Evolutionary conservation across 2,113 vertebrate species (phyloP).

Genomic region (Todiramphus chloris): DNA sequence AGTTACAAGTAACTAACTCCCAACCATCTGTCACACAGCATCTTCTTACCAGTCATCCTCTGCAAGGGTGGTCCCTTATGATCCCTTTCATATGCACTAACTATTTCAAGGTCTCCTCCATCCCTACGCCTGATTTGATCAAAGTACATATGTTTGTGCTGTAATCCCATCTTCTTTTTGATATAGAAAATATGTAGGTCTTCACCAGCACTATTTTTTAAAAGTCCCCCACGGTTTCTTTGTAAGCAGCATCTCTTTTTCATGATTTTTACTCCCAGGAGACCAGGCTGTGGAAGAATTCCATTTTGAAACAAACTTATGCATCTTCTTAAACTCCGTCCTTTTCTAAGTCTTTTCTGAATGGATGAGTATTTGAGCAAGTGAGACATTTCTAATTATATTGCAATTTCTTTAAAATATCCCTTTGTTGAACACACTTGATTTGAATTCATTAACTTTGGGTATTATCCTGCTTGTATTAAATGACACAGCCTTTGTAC

Average conservation of each 20-base stretch:
- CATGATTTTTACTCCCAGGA: not conserved
- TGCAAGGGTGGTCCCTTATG: not conserved
- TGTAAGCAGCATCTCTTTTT: not conserved
- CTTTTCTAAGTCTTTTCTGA: not conserved
- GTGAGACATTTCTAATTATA: not conserved
- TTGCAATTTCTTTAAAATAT: not conserved
- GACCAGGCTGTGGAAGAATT: not conserved
- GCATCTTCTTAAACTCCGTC: not conserved
- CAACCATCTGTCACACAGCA: not conserved
- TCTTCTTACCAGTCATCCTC: not conserved
- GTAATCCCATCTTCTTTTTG: not conserved
- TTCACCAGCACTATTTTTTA: not conserved
- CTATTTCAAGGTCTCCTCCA: constrained; percentile 8
- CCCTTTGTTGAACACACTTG: not conserved
- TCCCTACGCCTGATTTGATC: not conserved
- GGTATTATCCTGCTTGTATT: not conserved
- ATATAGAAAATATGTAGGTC: not conserved
- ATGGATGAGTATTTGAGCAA: not conserved
- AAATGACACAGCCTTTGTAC: not conserved
- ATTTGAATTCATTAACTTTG: not conserved
- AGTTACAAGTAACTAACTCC: not conserved
- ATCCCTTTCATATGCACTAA: constrained; percentile 14
- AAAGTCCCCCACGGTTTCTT: not conserved
- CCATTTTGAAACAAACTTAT: not conserved
- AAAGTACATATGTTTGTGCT: constrained; percentile 14